phyloP scores from a whole-genome alignment of 2,888 invertebrate genomes.

The Auanema sp. region DNA sequence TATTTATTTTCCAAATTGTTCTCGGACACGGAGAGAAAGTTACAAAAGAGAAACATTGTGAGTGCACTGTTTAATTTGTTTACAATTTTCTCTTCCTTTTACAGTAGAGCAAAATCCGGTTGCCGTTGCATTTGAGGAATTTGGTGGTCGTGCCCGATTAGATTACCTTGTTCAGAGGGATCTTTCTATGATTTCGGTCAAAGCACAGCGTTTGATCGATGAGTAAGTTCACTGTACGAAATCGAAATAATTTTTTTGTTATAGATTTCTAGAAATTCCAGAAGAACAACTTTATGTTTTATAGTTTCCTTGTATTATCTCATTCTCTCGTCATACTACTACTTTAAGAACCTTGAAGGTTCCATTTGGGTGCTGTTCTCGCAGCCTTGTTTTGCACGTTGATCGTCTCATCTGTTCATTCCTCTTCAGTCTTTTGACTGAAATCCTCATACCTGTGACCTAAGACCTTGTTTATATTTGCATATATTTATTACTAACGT shows the following conservation, averaged over 20 bases:
- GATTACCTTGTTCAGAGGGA: neutral
- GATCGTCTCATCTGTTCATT: neutral
- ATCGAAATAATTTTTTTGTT: too few relatives aligned
- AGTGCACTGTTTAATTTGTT: neutral
- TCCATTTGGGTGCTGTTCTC: too few relatives aligned
- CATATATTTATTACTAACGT: neutral
- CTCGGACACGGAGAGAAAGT: neutral
- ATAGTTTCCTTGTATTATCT: neutral
- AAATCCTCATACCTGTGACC: neutral
- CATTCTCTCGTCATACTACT: neutral
- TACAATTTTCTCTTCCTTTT: neutral
- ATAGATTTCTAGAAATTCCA: too few relatives aligned
- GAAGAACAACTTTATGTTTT: neutral
- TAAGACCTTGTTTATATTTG: neutral
- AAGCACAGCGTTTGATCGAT: neutral
- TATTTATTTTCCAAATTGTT: too few relatives aligned
- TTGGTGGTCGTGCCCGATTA: neutral
- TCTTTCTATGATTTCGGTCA: neutral
- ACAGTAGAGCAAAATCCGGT: neutral
- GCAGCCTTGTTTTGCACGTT: neutral
- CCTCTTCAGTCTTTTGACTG: neutral
- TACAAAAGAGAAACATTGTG: neutral
- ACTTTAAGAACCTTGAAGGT: neutral
- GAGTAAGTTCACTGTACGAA: neutral
- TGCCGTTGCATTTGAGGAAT: neutral